Base-by-base conservation (phyloP, 2,888 invertebrate species). In the Dyspetes luteomarginatus region DNA sequence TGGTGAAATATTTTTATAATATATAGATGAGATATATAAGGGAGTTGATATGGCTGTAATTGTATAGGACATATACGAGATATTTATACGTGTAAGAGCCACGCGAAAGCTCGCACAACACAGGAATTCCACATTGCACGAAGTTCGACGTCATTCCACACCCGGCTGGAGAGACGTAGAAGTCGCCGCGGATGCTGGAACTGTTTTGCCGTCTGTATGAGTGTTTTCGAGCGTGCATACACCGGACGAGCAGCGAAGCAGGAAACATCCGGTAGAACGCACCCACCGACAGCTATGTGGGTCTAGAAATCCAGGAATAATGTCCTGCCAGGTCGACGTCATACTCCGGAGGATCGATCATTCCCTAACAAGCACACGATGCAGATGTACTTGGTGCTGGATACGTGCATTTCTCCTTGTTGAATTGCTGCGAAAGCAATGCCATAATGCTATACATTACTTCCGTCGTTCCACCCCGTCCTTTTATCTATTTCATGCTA, bases 271-370 rank as follows among this genome's bases (percentile, higher is more conserved):
- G 79, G 65, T 72, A 76, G 80, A 78, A 74, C 60, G 55, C 77
- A 74, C 65, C 56, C 41, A 56, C 74, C 75, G 64, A 75, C 75
- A 72, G 82, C 68, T 64, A 62, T 60, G n/a, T n/a, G 48, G 55
- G 12, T 67, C 78, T 56, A 24, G 48, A 71, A 71, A 71, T 50
- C 55, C 67, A 64, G 68, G 82, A 84, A 85, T 86, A 85, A 87
- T 85, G 85, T 81, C 82, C 84, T 82, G 84, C 85, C 83, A 83
- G 78, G 81, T 75, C 84, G 80, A 84, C 84, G 83, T 86, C 86
- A 86, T 83, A 83, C 83, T 75, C 78, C 64, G 58, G 83, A 67
- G 82, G 68, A 87, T 87, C 87, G 86, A 87, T 87, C 86, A 87
- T 85, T 86, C 80, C 36, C 65, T 79, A 74, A 74, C 79, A 74